Conservation (phyloP, 2,113 vertebrate genomes). For the Amphiprion ocellaris region DNA sequence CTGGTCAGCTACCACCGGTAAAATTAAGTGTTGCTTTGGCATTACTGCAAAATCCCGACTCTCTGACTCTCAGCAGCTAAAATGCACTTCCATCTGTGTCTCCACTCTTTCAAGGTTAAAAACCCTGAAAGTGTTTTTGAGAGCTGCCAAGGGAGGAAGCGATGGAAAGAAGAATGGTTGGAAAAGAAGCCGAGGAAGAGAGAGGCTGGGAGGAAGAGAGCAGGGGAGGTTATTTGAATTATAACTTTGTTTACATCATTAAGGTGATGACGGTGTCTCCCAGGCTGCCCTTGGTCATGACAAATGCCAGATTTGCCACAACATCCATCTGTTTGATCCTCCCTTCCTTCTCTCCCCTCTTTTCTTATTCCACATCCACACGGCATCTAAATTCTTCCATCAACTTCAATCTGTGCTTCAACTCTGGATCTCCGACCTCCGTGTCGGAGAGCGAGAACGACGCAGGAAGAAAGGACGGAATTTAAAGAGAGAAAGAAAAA, state of each 20-base stretch:
- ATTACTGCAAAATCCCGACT: background rate
- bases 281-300: conserved; percentile 55
- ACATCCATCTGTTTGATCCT: conserved; percentile 51
- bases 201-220: conserved; percentile 6
- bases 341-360: conserved; percentile 4
- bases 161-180: background rate
- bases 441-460: background rate
- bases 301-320: conserved; percentile 50
- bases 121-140: background rate
- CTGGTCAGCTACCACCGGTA: background rate
- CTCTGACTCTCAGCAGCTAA: too few species aligned
- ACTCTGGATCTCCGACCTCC: background rate
- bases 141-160: background rate
- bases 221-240: conserved; percentile 54
- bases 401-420: background rate
- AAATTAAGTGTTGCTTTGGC: too few species aligned
- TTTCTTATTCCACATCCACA: conserved; percentile 14
- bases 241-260: conserved; percentile 64
- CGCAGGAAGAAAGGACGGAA: background rate
- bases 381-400: background rate
- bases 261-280: conserved; percentile 51
- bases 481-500: background rate
- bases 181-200: background rate
- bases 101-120: too few species aligned
- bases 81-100: too few species aligned